Evolutionary conservation across 2,888 invertebrate genomes (phyloP), one percentile per base, ranked within the genome.

Genomic region (Syritta pipiens): DNA sequence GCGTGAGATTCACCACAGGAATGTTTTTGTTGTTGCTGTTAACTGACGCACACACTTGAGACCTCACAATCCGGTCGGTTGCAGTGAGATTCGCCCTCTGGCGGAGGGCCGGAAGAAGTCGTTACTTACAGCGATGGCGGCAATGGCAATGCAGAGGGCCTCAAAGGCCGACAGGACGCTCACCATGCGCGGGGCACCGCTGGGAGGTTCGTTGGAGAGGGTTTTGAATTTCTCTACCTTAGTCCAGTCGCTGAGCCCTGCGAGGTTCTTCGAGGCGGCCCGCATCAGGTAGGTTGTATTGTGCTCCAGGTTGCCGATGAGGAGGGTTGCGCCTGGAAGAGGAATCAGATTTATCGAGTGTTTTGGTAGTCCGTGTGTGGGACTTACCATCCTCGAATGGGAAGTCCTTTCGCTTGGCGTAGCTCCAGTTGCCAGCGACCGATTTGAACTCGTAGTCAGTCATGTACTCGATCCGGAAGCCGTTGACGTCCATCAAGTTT

Each of bases 231-330:
- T 85, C 77, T 86, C 86, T 46, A 87, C 86, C 49, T 83, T 85
- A 32, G 88, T 88, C 81, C 85, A 89, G 81, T 89, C 88, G 76
- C 89, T 89, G 59, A 90, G 85, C n/a, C 92, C 91, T 6, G 91
- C 92, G 14, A 88, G 85, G 84, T 92, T 92, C 60, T 88, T 88
- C 1, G 91, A 89, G 24, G 92, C 91, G 1, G 90, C 91, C 53
- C 90, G 86, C 72, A 91, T 88, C 67, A 90, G 87, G 83, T 92
- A 92, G 26, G 88, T 88, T 1, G 91, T 91, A 81, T 90, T 89
- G 22, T 88, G 87, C 17, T 88, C 85, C 37, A 92, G 85, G 53
- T 90, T 87, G 10, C 86, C 87, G 37, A 92, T 84, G 3, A 89
- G 85, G 84, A 91, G 91, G 55, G 88, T 89, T 67, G 89, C 90